A percentile compares a stretch with the other conserved stretches of the same genome.
phyloP scores from a whole-genome alignment of 2,113 vertebrate genomes.

The Bubo scandiacus region DNA sequence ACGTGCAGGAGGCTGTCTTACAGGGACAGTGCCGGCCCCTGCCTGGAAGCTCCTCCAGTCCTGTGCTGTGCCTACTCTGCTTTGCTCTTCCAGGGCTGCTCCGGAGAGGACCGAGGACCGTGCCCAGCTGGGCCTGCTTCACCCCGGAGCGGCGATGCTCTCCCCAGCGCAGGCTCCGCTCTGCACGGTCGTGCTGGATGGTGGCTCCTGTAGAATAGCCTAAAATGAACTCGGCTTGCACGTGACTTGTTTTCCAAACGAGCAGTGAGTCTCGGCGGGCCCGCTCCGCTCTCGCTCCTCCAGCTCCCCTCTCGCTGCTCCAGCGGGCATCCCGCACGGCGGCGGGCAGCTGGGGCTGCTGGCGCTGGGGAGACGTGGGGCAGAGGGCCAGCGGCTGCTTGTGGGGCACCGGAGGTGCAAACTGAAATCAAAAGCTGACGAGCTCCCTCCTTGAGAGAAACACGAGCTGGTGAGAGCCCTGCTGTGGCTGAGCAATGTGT shows the following conservation, averaged over 20 bases:
- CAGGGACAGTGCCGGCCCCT: constrained; percentile 40
- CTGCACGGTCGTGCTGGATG: background rate
- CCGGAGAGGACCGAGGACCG: background rate
- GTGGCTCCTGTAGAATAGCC: constrained; percentile 42
- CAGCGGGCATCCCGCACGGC: background rate
- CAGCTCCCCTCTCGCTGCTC: background rate
- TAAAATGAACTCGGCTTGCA: constrained; percentile 52
- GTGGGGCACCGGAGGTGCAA: background rate
- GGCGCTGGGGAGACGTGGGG: background rate
- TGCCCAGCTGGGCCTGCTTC: background rate
- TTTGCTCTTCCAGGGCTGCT: background rate
- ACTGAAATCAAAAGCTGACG: constrained; percentile 26
- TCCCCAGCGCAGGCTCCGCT: background rate
- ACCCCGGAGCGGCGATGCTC: background rate
- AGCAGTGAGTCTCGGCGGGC: background rate
- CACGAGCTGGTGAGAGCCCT: background rate
- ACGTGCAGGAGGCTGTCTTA: constrained; percentile 62
- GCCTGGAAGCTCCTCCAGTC: background rate
- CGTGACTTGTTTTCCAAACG: constrained; percentile 53
- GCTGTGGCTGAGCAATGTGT: background rate
- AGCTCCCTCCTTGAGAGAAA: background rate
- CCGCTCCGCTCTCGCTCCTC: background rate
- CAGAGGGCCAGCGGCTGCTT: background rate
- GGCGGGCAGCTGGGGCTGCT: background rate
- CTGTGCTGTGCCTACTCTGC: background rate